Evolutionary conservation across 2,797 vertebrate genomes (phyloP).

Genomic region (Danio tinwini): DNA sequence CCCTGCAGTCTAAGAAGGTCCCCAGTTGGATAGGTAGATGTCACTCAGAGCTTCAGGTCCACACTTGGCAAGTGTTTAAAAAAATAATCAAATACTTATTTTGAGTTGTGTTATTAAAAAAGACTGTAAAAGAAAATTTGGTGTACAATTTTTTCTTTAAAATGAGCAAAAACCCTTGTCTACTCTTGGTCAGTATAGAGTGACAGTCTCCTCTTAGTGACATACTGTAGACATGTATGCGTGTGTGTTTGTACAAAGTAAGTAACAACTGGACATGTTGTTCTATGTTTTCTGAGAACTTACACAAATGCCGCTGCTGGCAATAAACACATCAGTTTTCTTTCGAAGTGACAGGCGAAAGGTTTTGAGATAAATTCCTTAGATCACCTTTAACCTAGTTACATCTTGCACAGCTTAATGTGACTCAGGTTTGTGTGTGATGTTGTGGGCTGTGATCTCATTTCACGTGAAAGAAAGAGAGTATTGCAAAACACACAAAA

Average conservation of each 20-base stretch:
- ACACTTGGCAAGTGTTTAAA: no score
- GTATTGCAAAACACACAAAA: not conserved
- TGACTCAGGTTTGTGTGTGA: not conserved
- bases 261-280: constrained; percentile 43
- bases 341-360: constrained; percentile 26
- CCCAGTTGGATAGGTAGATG: no score
- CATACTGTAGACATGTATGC: no score
- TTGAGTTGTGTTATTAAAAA: no score
- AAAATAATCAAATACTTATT: no score
- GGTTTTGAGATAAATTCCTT: constrained; percentile 23
- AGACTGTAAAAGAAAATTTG: no score
- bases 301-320: constrained; percentile 1
- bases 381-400: constrained; percentile 9
- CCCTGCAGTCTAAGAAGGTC: no score
- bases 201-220: no score
- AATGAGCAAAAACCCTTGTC: no score
- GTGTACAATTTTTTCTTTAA: no score
- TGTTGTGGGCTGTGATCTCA: not conserved
- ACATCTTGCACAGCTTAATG: not conserved
- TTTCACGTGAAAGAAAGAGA: not conserved
- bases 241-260: constrained; percentile 46
- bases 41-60: no score
- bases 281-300: constrained; percentile 32
- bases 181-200: no score
- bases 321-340: constrained; percentile 41